A percentile compares a stretch with the other conserved stretches of the same genome.
phyloP scores from a whole-genome alignment of 2,888 invertebrate genomes.

The Chloroclysta siterata region DNA sequence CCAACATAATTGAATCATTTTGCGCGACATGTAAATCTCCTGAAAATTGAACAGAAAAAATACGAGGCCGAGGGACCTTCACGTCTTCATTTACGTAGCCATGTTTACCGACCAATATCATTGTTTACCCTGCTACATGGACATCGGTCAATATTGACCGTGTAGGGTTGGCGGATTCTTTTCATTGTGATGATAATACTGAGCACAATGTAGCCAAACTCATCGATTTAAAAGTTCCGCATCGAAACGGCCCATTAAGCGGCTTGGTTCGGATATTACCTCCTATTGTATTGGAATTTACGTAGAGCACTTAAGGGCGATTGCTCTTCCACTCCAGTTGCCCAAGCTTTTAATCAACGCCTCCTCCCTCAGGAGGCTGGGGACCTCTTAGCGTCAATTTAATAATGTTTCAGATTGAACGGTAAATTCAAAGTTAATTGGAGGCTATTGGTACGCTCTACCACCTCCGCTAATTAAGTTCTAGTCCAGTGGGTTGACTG shows the following conservation, averaged over 20 bases:
- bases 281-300: conserved; percentile 68
- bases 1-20: conserved; percentile 19
- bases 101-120: conserved; percentile 45
- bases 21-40: conserved; percentile 20
- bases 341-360: conserved; percentile 67
- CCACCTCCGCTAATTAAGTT: conserved; percentile 36
- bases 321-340: conserved; percentile 49
- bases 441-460: conserved; percentile 25
- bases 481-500: conserved; percentile 24
- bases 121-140: conserved; percentile 48
- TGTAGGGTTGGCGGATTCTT: conserved; percentile 42
- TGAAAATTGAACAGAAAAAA: conserved; percentile 35
- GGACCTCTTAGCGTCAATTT: conserved; percentile 64
- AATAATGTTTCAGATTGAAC: conserved; percentile 61
- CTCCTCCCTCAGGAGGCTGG: conserved; percentile 51
- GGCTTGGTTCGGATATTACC: conserved; percentile 60
- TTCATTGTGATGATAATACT: conserved; percentile 60
- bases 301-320: conserved; percentile 51
- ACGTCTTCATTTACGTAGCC: conserved; percentile 45
- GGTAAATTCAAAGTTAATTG: conserved; percentile 53
- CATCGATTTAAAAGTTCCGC: conserved; percentile 55
- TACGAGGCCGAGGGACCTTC: conserved; percentile 33
- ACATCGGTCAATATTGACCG: conserved; percentile 61
- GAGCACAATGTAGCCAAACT: conserved; percentile 40
- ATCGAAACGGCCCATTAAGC: conserved; percentile 65